Conservation (phyloP, 2,888 invertebrate species). For the Pecten maximus region DNA sequence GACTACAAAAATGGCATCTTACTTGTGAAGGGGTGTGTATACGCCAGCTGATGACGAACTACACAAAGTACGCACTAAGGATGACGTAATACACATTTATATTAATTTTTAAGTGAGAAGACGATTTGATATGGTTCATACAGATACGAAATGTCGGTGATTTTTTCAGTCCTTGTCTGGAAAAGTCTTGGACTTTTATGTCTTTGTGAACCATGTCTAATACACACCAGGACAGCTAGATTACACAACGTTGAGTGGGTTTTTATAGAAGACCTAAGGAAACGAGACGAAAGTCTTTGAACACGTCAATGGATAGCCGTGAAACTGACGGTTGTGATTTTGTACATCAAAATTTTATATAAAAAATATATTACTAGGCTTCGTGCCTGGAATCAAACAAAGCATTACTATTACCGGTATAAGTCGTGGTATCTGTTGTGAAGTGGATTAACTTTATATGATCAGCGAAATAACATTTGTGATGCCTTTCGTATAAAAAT, state of each 20-base stretch:
- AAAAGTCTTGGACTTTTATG: no score
- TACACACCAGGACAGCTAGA: not conserved
- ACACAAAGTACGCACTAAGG: not conserved
- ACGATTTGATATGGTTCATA: not conserved
- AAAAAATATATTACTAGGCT: not conserved
- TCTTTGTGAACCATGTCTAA: no score
- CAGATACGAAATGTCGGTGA: no score
- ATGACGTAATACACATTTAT: not conserved
- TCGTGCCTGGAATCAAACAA: not conserved
- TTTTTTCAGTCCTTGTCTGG: no score
- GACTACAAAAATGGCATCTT: conserved; percentile 75
- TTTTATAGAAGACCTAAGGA: not conserved
- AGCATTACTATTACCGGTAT: not conserved
- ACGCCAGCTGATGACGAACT: conserved; percentile 59
- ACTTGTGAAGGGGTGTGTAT: conserved; percentile 76
- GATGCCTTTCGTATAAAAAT: no score
- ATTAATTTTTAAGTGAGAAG: not conserved
- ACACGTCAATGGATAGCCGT: not conserved
- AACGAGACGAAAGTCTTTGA: not conserved
- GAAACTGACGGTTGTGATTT: not conserved
- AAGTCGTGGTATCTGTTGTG: not conserved
- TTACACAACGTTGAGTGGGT: not conserved
- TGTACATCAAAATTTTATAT: not conserved
- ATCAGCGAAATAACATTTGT: no score
- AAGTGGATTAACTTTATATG: no score